Conservation (phyloP, 1,140 invertebrate genomes). For the Uloborus diversus region DNA sequence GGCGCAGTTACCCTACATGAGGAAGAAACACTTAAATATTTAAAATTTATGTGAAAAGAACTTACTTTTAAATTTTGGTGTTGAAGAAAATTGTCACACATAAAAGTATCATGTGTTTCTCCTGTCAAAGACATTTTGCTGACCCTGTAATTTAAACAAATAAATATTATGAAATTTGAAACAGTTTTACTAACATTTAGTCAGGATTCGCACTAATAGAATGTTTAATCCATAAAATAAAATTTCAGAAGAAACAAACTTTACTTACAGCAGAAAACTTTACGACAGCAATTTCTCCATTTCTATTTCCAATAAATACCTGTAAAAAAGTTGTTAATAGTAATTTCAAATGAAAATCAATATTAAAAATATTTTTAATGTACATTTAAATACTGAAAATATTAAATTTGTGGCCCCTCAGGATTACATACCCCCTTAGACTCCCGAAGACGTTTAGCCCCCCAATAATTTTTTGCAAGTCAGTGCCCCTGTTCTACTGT, state of each 20-base stretch:
- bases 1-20: too few species aligned
- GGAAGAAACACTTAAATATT: too few species aligned
- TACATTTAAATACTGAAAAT: background rate
- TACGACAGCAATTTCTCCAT: slow-evolving; percentile 7
- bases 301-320: slow-evolving; percentile 26
- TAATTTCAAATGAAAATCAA: background rate
- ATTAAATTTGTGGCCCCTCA: background rate
- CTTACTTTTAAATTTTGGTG: too few species aligned
- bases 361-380: background rate
- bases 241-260: background rate
- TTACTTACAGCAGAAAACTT: background rate
- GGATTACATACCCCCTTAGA: too few species aligned
- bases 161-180: background rate
- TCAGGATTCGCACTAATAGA: background rate
- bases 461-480: background rate
- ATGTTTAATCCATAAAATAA: background rate
- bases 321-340: background rate
- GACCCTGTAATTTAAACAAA: too few species aligned
- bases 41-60: too few species aligned
- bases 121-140: background rate
- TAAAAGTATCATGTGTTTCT: background rate
- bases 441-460: too few species aligned
- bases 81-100: background rate
- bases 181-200: background rate
- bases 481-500: too few species aligned